Evolutionary conservation across 2,888 invertebrate genomes (phyloP), one percentile per base, ranked within the genome.

Genomic region (Lamellibrachia columna): DNA sequence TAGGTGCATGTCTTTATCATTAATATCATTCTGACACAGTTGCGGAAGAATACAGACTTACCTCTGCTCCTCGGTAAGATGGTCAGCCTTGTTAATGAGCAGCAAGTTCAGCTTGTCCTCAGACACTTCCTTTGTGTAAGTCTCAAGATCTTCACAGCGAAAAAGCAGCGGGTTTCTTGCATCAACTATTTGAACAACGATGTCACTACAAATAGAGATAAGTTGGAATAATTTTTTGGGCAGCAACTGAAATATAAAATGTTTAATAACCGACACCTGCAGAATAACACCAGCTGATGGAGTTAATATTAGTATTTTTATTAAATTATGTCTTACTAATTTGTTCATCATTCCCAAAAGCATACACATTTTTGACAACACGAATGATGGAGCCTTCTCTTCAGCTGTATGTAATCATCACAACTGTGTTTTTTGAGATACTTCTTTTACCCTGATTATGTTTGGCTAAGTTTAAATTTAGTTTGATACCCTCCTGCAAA

Each of bases 81-180:
- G 98, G 96, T 99, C 99, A 0, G 99, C 98, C 96, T 99, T 99
- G 97, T 99, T 99, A 53, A 99, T 97, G 58, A 99, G 97, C 60
- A 99, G 97, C 95, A 99, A 97, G 96, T 98, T 98, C 93, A 97
- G 97, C 96, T 99, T 98, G 40, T 97, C 96, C 0, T 97, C 94
- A 94, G 98, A 97, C 0, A 98, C 97, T 97, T 98, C 98, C 94
- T 97, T 97, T 0, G 98, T 98, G 96, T 98, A 99, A 28, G 97
- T 97, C 95, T 99, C 99, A 92, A 99, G 97, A 97, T 99, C 99
- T 95, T 98, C 97, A 97, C 98, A 99, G 92, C 98, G 98, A 95
- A 99, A 99, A 8, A 99, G 97, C 91, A 99, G 97, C 0, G 99
- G 99, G 97, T 99, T 99, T 94, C 99, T 97, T 0, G 99, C 99